Base-by-base conservation (phyloP, 2,797 vertebrate species). In the Oceanodroma leucorhoa region DNA sequence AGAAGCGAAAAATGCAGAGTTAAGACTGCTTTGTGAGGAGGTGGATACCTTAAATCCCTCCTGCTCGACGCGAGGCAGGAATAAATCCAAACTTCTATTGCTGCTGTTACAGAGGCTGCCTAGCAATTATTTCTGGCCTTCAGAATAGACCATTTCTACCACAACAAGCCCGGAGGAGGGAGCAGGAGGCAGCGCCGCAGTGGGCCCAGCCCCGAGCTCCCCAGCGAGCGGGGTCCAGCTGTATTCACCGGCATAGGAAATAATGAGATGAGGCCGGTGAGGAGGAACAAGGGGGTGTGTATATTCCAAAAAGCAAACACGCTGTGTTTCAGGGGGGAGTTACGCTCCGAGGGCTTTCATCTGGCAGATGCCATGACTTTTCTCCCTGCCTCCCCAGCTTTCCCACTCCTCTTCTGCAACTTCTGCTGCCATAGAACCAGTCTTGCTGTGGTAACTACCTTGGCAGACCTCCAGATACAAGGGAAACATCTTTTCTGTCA, bases 1-100 rank as follows among this genome's bases (percentile, higher is more conserved):
- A 86, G 53, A 75, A 40, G 40, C 0, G 1, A 81, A 65, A 70
- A 90, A 83, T 6, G 18, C 40, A 21, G 32, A 75, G 18, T n/a
- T 80, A 51, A 80, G 43, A 24, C 9, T 88, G 67, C 41, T 90
- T 86, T 83, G 40, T 51, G 73, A 71, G 34, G 36, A 70, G 21
- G 24, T 29, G 22, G 27, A 22, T 36, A 54, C 12, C 57, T 86
- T 46, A 86, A 87, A 66, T 58, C 16, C 2, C 0, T 34, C 48
- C 77, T 89, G 57, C 36, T 81, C 1, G 0, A 48, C 6, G 5
- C 1, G 0, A 81, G 55, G 19, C 30, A 36, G 36, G n/a, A 86
- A 88, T 51, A 70, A 83, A 90, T 54, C 51, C 77, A 76, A 76
- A 54, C 18, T 83, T 46, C 41, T 38, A 22, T 23, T 51, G 48